Base-by-base conservation (phyloP, 92 coral and sea anemone species). In the Porites lobata region DNA sequence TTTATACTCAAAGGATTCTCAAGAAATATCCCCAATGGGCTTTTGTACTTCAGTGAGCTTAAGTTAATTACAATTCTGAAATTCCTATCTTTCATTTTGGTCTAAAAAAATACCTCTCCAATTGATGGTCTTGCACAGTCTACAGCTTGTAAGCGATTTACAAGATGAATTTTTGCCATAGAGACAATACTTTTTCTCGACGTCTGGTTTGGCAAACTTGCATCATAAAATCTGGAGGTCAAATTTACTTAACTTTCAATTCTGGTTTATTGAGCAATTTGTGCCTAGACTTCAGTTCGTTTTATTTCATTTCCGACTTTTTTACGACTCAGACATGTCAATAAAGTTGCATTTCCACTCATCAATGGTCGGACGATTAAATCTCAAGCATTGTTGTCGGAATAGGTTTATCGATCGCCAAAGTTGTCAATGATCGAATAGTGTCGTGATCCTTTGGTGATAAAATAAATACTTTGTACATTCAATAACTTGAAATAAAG, bases 11-110 rank as follows among this genome's bases (percentile, higher is more conserved):
- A 38, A 73, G 51, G 51, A 65, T n/a, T 84, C 80, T 47, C 1
- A 9, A 43, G 17, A 58, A 57, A 12, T 72, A 72, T 83, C 73
- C 87, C 78, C 71, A 84, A 74, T n/a, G 61, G 87, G 76, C 65
- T 67, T 20, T 47, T 24, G n/a, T 66, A 58, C 75, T 52, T 69
- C 21, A 19, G 18, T 22, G 18, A 38, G 47, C 47, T 38, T 38
- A 38, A 38, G 47, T 38, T 38, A 38, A 22, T 53, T 13, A n/a
- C 47, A 29, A 69, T 17, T 77, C 12, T 72, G 59, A 50, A 72
- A 38, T 58, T 50, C 57, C 15, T 56, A 3, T 68, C 85, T 69
- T 68, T 69, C 64, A 82, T 43, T 58, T 70, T 32, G 58, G 22
- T 32, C 20, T 18, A 71, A 26, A 26, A 26, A 26, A 26, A 63